These are phyloP conservation scores for Cyanistes caeruleus DNA, from an alignment of 2,113 vertebrate species.

Conservation along the genomic window DNA sequence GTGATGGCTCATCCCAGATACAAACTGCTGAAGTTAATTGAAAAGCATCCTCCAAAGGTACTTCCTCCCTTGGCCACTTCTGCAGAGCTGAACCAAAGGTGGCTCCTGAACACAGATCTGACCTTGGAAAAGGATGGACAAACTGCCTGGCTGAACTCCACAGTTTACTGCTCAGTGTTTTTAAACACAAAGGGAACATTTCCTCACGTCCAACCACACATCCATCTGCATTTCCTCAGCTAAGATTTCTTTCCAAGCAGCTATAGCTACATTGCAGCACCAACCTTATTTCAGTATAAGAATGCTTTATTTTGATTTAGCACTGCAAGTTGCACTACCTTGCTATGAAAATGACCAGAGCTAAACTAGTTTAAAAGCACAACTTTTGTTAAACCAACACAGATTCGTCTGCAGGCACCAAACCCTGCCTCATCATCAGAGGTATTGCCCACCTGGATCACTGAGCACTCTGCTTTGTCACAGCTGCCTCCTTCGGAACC, in stretches of 20 bases:
- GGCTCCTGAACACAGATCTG: not conserved
- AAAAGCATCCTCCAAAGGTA: not conserved
- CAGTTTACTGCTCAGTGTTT: not conserved
- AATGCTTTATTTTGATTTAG: not conserved
- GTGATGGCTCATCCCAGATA: not conserved
- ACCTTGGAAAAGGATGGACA: not conserved
- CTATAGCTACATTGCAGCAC: not conserved
- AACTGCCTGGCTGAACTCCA: not conserved
- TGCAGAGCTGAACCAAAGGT: not conserved
- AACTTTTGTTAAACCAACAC: not conserved
- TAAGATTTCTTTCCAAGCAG: not conserved
- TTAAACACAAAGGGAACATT: not conserved
- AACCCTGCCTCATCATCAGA: not conserved
- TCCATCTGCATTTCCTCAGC: not conserved
- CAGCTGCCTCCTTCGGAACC: not conserved
- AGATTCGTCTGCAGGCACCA: not conserved
- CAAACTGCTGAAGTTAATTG: not conserved
- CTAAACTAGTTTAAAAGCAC: not conserved
- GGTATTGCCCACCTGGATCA: not conserved
- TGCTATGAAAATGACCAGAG: not conserved
- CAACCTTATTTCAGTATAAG: not conserved
- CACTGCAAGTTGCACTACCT: not conserved
- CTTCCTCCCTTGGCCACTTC: not conserved
- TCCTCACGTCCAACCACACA: not conserved
- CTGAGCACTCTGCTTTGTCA: not conserved